These are phyloP conservation scores for Lepidurus packardi DNA, from an alignment of 1,140 invertebrate genomes.

Conservation along the genomic window DNA sequence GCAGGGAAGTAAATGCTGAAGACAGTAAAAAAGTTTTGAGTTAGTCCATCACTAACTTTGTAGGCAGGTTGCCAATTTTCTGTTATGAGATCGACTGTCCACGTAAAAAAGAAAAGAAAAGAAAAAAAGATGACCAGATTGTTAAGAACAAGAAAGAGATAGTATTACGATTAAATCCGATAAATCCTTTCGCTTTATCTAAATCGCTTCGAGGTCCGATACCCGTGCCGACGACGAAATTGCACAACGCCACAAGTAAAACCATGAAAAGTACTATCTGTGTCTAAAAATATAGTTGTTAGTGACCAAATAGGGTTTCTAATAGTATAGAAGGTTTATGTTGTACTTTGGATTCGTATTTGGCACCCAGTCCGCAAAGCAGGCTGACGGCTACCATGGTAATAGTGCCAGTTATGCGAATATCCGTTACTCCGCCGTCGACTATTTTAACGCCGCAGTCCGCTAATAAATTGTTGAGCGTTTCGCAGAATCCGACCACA, in stretches of 20 bases:
- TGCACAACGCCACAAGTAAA: slow-evolving; percentile 78
- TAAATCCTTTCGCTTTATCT: slow-evolving; percentile 66
- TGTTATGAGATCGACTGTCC: slow-evolving; percentile 42
- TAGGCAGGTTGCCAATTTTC: slow-evolving; percentile 42
- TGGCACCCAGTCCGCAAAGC: slow-evolving; percentile 31
- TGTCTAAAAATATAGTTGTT: slow-evolving; percentile 45
- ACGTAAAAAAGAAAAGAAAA: neutral
- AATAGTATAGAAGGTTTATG: neutral
- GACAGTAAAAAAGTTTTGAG: slow-evolving; percentile 45
- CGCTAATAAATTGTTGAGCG: slow-evolving; percentile 48
- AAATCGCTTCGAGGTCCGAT: slow-evolving; percentile 65
- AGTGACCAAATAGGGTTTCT: neutral
- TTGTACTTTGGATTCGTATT: slow-evolving; percentile 34
- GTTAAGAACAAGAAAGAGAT: slow-evolving; percentile 1
- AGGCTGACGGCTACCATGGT: slow-evolving; percentile 29
- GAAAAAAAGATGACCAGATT: neutral
- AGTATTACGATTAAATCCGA: slow-evolving; percentile 71
- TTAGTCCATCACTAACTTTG: slow-evolving; percentile 40
- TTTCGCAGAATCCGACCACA: slow-evolving; percentile 60
- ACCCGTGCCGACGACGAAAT: slow-evolving; percentile 81
- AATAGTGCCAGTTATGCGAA: slow-evolving; percentile 43
- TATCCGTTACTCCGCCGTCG: slow-evolving; percentile 47
- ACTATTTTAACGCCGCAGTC: slow-evolving; percentile 37
- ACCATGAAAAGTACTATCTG: slow-evolving; percentile 84
- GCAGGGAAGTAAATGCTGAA: slow-evolving; percentile 46